A percentile compares a stretch with the other conserved stretches of the same genome.
phyloP scores from a whole-genome alignment of 2,888 invertebrate genomes.

The Noctua comes region DNA sequence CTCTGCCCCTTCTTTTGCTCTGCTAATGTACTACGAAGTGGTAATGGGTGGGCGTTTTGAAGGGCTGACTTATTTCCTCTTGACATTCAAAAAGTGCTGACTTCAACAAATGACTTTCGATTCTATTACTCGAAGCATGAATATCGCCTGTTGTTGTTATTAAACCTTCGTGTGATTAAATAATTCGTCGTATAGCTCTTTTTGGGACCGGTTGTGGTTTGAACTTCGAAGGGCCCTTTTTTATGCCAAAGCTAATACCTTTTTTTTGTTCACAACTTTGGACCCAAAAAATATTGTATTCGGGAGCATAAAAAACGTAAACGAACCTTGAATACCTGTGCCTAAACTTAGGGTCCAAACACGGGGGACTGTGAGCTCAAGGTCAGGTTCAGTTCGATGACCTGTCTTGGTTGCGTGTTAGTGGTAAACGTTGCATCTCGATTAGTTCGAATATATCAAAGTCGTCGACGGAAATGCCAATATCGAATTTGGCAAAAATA shows the following conservation, averaged over 20 bases:
- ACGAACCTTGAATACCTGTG: not conserved
- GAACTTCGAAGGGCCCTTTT: not conserved
- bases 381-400: conserved; percentile 35
- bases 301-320: conserved; percentile 5
- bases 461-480: not conserved
- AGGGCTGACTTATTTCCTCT: not conserved
- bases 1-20: not conserved
- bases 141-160: not conserved
- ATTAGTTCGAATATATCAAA: conserved; percentile 3
- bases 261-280: not conserved
- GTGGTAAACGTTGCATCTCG: conserved; percentile 8
- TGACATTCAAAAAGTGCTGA: not conserved
- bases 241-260: not conserved
- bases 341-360: not conserved
- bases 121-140: not conserved
- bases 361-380: conserved; percentile 5
- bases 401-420: conserved; percentile 1
- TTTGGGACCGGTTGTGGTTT: not conserved
- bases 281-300: not conserved
- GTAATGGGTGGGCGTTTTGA: not conserved
- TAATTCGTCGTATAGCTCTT: not conserved
- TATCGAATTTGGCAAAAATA: not conserved
- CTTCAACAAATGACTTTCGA: not conserved
- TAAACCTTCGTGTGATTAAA: not conserved
- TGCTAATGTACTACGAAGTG: not conserved